Base-by-base conservation (phyloP, 1,140 invertebrate genomes). In the Triops cancriformis region DNA sequence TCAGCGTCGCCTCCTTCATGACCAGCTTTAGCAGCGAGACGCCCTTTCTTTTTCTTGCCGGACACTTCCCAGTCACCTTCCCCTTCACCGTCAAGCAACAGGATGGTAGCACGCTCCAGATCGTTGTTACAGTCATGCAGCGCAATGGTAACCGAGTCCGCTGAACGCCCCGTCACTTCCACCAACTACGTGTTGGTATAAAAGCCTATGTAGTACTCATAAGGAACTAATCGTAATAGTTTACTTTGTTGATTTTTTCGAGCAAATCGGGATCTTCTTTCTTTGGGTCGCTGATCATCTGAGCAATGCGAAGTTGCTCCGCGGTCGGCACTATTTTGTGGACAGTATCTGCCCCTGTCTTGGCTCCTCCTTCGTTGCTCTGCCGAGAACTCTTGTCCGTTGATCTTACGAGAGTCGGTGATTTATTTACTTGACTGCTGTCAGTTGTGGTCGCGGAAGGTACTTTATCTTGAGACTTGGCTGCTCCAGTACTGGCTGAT, bases 41-140 rank as follows among this genome's bases (percentile, higher is more conserved):
- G 75, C 28, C 26, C 91, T 86, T 94, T 96, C 86, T 94, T 94
- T 86, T 95, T 95, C 85, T 94, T 95, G 28, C 92, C 87, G 26
- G 88, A 89, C 75, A 89, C 92, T 82, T 90, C 89, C 92, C 92
- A 94, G 84, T 91, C 90, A 82, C 88, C 89, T 90, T 87, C 86
- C 80, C 85, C 86, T 80, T 86, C 83, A 76, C 90, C 89, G 82
- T 94, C 92, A n/a, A 92, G 85, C 31, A 94, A 87, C 86, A 91
- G 90, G 80, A 90, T 89, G 72, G 91, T 89, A 74, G 94, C 94
- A 80, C 88, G 81, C 37, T 85, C 82, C 41, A 82, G 76, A 80
- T 86, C 85, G 82, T 86, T 83, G 75, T 84, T 82, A 80, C 84
- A 84, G 80, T 86, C 85, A 78, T 86, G 85, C 26, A 86, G 81